phyloP scores from a whole-genome alignment of 64 coral and sea anemone genomes.

The Actinia equina region DNA sequence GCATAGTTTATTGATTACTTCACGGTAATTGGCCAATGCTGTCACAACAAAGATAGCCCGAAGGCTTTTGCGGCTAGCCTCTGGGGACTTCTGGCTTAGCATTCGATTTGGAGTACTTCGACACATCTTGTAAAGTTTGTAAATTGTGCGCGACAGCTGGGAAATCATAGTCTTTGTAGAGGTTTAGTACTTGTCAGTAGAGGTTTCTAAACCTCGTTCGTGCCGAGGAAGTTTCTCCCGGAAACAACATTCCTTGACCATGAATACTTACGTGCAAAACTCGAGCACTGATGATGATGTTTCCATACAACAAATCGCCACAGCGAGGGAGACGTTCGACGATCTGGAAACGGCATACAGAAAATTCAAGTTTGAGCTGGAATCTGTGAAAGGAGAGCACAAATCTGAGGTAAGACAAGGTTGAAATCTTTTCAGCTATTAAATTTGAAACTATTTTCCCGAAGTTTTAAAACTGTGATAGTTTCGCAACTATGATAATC shows the following conservation, averaged over 20 bases:
- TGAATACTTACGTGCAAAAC: constrained; percentile 16
- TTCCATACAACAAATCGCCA: constrained; percentile 64
- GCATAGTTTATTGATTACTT: constrained; percentile 7
- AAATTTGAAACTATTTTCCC: not conserved
- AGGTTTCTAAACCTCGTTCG: not conserved
- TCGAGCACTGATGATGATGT: constrained; percentile 46
- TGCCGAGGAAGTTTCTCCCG: not conserved
- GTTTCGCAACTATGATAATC: constrained; percentile 6
- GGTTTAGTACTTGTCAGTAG: not conserved
- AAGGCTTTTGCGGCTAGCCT: constrained; percentile 14
- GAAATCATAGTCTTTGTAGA: not conserved
- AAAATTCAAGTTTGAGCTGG: constrained; percentile 83
- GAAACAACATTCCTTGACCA: not conserved
- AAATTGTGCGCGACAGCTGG: not conserved
- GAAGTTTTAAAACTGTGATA: constrained; percentile 10
- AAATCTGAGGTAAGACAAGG: constrained; percentile 67
- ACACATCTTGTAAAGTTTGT: not conserved
- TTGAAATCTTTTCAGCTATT: not conserved
- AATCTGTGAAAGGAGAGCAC: constrained; percentile 74
- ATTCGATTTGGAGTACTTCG: not conserved
- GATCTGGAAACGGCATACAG: constrained; percentile 83
- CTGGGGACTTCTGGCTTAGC: constrained; percentile 13
- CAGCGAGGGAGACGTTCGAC: constrained; percentile 73
- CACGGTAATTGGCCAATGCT: constrained; percentile 8
- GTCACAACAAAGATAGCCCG: not conserved